These are phyloP conservation scores for Halichondria panicea DNA, from an alignment of 37 sponge, comb jelly and placozoan genomes.

Conservation along the genomic window DNA sequence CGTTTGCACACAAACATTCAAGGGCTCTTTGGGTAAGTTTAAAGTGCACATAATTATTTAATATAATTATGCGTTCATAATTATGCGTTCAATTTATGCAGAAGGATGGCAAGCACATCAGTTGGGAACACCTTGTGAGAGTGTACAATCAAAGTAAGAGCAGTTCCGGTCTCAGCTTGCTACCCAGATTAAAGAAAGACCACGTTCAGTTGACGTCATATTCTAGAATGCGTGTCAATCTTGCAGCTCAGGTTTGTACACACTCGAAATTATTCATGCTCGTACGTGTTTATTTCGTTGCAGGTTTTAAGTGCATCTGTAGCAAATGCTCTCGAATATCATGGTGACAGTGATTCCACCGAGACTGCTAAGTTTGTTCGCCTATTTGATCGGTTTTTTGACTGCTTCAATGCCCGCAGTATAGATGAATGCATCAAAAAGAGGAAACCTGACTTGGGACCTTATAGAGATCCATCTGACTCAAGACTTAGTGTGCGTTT, in stretches of 20 bases:
- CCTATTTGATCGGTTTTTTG: constrained; percentile 22
- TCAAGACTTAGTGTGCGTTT: background rate
- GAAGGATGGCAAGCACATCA: constrained; percentile 38
- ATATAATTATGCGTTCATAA: background rate
- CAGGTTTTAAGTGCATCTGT: constrained; percentile 23
- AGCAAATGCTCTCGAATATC: constrained; percentile 15
- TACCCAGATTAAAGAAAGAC: constrained; percentile 1
- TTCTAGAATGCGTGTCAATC: constrained; percentile 19
- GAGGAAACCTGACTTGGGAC: constrained; percentile 12
- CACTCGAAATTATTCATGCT: background rate
- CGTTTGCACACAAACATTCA: constrained; percentile 7
- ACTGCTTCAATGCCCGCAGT: constrained; percentile 12
- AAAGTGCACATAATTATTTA: background rate
- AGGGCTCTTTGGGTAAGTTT: constrained; percentile 13
- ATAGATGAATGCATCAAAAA: background rate
- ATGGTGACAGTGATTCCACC: background rate
- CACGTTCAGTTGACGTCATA: constrained; percentile 21
- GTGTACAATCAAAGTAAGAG: background rate
- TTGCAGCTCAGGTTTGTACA: constrained; percentile 10
- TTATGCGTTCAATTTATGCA: background rate
- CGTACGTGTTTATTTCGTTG: background rate
- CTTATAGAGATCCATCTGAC: constrained; percentile 6
- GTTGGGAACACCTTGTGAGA: constrained; percentile 12
- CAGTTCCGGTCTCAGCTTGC: constrained; percentile 1
- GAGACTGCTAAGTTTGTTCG: constrained; percentile 35